A percentile compares a stretch with the other conserved stretches of the same genome.
These are phyloP conservation scores for Haplotaxodon microlepis DNA, from an alignment of 2,113 vertebrate species.

Conservation along the genomic window DNA sequence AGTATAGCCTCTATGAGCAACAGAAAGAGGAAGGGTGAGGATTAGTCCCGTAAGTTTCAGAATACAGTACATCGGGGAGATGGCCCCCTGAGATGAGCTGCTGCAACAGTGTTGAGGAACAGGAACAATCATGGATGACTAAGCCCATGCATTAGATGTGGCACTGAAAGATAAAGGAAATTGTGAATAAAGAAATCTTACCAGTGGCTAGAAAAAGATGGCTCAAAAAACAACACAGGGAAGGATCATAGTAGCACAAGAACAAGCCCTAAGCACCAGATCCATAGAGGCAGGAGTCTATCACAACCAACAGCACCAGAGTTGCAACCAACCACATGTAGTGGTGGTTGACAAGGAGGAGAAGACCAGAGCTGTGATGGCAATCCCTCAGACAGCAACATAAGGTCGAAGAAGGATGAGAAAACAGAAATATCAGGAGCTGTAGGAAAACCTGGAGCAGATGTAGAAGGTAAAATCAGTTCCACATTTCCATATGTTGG, in stretches of 20 bases:
- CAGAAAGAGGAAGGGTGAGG: background rate
- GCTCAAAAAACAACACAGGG: accelerated
- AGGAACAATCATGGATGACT: background rate
- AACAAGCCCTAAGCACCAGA: background rate
- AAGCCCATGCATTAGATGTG: accelerated
- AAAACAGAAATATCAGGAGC: background rate
- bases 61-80: background rate
- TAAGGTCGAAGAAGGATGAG: background rate
- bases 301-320: background rate
- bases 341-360: background rate
- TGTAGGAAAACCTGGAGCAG: background rate
- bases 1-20: background rate
- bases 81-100: background rate
- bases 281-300: background rate
- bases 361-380: accelerated
- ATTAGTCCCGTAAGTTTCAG: background rate
- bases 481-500: accelerated
- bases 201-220: background rate
- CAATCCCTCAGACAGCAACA: background rate
- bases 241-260: background rate
- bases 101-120: background rate
- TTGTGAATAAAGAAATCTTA: background rate
- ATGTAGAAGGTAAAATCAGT: background rate
- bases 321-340: background rate
- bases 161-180: accelerated